Evolutionary conservation across 2,888 invertebrate genomes (phyloP), one percentile per base, ranked within the genome.

Genomic region (Dusona sp.): DNA sequence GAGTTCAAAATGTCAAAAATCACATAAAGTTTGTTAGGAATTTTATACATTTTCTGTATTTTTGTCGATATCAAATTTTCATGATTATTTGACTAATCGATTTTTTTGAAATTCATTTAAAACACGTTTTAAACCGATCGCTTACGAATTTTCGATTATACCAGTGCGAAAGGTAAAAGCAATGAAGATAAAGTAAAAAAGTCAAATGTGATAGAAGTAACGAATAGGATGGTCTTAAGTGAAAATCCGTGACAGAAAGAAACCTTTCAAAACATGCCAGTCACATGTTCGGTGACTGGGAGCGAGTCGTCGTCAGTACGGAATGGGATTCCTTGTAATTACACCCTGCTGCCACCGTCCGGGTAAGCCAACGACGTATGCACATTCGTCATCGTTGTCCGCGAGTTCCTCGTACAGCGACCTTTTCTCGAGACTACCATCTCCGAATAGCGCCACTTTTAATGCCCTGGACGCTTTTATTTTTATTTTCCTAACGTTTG

Each of bases 191-290:
- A 13, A 42, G 73, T 75, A 64, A 38, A 84, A 75, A 68, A 45
- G 9, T n/a, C 7, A 45, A 67, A 57, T 2, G 51, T 3, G 67
- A 42, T 65, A 33, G 57, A 68, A 61, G 45, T 3, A 51, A 45
- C 38, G 25, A 65, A 13, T 36, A 19, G 4, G 45, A 75, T 48
- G 38, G 75, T 70, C 61, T 65, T 22, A 38, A 65, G 57, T 67
- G n/a, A 80, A 84, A 81, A 77, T 77, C 33, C 77, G 45, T 36
- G 81, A 57, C 65, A 45, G 73, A 84, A 87, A 70, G 70, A 79
- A 83, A 65, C 36, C 75, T 86, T 83, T 88, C 70, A 87, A 88
- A 88, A 87, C 84, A 86, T 85, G 86, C 88, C 82, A 87, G 86
- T 88, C 86, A 88, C 84, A 85, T 75, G 65, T 51, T 64, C 45